phyloP scores from a whole-genome alignment of 1,140 invertebrate species.

The Pissodes strobi region DNA sequence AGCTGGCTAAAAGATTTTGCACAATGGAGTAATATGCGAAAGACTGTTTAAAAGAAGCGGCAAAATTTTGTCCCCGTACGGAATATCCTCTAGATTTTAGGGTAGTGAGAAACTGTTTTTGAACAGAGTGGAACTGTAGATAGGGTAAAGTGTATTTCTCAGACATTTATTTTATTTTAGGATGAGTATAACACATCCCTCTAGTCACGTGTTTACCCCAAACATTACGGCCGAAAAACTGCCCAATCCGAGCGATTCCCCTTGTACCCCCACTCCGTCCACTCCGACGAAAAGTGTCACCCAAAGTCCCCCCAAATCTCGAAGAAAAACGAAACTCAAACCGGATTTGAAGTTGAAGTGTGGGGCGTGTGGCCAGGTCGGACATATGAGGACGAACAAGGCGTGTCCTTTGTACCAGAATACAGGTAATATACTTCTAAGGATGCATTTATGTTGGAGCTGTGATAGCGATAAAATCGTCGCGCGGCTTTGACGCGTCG shows the following conservation, averaged over 20 bases:
- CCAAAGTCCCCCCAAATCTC: constrained; percentile 56
- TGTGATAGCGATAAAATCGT: too few species aligned
- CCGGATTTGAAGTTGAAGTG: constrained; percentile 92
- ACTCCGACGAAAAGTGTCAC: constrained; percentile 40
- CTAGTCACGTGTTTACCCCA: constrained; percentile 14
- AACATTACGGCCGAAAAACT: constrained; percentile 32
- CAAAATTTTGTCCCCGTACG: too few species aligned
- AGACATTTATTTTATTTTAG: constrained; percentile 20
- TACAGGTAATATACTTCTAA: constrained; percentile 52
- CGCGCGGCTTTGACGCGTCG: too few species aligned
- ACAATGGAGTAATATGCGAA: too few species aligned
- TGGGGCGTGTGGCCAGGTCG: constrained; percentile 92
- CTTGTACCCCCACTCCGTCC: constrained; percentile 52
- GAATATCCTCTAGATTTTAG: too few species aligned
- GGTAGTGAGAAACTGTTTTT: too few species aligned
- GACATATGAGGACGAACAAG: constrained; percentile 90
- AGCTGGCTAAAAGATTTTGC: too few species aligned
- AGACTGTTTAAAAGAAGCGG: too few species aligned
- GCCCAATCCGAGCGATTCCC: constrained; percentile 39
- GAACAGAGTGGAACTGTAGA: too few species aligned
- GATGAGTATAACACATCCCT: constrained; percentile 14
- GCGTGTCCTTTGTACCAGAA: constrained; percentile 92
- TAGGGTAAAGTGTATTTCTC: too few species aligned
- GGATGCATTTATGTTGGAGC: too few species aligned
- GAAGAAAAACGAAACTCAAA: constrained; percentile 83